Conservation (phyloP, 2,113 vertebrate species). For the Chloroceryle aenea region DNA sequence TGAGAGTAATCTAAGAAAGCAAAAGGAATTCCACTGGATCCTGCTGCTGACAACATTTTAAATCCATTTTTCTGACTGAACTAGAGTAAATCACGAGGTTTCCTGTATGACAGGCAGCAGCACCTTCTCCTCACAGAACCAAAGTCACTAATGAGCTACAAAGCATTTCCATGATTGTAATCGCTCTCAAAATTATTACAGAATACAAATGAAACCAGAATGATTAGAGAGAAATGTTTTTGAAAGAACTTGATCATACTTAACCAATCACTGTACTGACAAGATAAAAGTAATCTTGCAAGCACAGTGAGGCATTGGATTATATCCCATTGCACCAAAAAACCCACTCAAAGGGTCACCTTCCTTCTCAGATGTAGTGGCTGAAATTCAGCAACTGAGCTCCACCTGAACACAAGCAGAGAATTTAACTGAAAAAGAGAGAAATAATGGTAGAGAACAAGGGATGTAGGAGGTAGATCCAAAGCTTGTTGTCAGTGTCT, state of each 20-base stretch:
- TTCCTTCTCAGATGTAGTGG: background rate
- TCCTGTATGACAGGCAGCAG: background rate
- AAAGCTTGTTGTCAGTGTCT: background rate
- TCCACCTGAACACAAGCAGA: background rate
- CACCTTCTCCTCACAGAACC: background rate
- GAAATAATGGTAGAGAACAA: background rate
- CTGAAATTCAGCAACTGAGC: background rate
- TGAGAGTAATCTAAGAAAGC: background rate
- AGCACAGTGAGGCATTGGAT: background rate
- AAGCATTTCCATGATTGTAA: background rate
- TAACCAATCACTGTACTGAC: background rate
- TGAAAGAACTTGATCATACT: constrained; percentile 8
- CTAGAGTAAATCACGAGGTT: background rate
- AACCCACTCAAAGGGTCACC: background rate
- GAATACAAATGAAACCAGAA: constrained; percentile 50
- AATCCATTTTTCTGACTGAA: background rate
- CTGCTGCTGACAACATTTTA: background rate
- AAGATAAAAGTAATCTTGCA: background rate
- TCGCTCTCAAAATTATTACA: constrained; percentile 37
- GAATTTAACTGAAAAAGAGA: background rate
- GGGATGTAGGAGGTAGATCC: background rate
- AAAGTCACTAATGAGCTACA: constrained; percentile 32
- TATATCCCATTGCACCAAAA: background rate
- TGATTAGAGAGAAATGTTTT: constrained; percentile 22
- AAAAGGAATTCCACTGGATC: background rate